phyloP scores from a whole-genome alignment of 2,797 vertebrate species.

The Cuculus canorus region DNA sequence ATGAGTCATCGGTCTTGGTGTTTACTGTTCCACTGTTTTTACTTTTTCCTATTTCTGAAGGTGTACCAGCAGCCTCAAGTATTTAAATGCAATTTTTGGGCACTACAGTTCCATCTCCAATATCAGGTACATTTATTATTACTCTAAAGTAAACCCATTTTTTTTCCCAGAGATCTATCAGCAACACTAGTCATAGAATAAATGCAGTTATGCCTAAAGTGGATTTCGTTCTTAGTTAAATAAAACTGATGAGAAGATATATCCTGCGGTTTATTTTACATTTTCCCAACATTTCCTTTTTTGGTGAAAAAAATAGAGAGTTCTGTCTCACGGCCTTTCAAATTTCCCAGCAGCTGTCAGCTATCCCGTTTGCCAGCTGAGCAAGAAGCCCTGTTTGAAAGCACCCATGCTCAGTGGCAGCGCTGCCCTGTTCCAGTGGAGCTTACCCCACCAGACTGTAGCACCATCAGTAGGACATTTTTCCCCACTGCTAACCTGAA shows the following conservation, averaged over 20 bases:
- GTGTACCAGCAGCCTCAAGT: background rate
- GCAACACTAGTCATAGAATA: background rate
- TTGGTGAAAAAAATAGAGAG: background rate
- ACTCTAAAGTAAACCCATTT: background rate
- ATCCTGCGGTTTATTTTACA: background rate
- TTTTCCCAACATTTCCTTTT: background rate
- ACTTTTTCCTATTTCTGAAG: background rate
- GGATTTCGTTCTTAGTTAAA: background rate
- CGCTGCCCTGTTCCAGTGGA: background rate
- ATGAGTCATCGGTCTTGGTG: background rate
- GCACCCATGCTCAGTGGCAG: background rate
- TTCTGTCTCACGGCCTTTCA: background rate
- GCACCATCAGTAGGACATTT: background rate
- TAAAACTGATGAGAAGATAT: background rate
- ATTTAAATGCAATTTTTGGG: background rate
- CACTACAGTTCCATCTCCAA: background rate
- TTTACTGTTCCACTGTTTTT: background rate
- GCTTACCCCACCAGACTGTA: background rate
- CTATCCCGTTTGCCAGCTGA: rapidly evolving
- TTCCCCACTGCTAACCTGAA: background rate
- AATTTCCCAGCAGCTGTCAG: background rate
- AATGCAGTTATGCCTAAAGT: background rate
- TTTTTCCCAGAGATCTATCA: background rate
- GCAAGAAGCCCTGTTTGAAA: background rate
- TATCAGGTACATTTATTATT: background rate